A percentile compares a stretch with the other conserved stretches of the same genome.
phyloP scores from a whole-genome alignment of 1,140 invertebrate species.

The Danaus plexippus region DNA sequence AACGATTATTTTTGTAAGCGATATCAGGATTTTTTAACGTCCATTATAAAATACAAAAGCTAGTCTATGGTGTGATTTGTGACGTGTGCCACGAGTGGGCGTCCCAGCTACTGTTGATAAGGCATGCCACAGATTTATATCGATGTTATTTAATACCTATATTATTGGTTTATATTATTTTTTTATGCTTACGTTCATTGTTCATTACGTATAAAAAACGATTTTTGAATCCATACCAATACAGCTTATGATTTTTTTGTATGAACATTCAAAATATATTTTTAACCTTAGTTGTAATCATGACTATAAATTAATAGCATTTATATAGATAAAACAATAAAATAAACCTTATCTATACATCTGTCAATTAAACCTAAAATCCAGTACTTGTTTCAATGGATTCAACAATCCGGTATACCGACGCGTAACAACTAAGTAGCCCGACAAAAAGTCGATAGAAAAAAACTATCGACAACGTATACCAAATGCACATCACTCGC shows the following conservation, averaged over 20 bases:
- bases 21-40: conserved; percentile 34
- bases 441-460: conserved; percentile 13
- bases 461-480: conserved; percentile 33
- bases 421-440: conserved; percentile 5
- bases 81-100: conserved; percentile 42
- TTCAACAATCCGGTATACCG: conserved; percentile 4
- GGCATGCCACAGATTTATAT: conserved; percentile 13
- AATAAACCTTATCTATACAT: neutral
- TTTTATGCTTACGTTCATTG: no score
- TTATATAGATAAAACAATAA: neutral
- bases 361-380: no score
- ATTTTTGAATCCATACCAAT: no score
- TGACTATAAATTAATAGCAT: neutral
- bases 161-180: no score
- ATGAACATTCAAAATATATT: neutral
- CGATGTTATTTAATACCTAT: neutral
- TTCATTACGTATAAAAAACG: no score
- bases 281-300: conserved; percentile 9
- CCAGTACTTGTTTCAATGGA: conserved; percentile 2
- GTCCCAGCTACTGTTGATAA: conserved; percentile 45
- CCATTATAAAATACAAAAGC: conserved; percentile 42
- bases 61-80: conserved; percentile 52
- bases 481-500: conserved; percentile 43
- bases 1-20: no score
- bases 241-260: no score